Base-by-base conservation (phyloP, 2,888 invertebrate genomes). In the Micoletzkya japonica region DNA sequence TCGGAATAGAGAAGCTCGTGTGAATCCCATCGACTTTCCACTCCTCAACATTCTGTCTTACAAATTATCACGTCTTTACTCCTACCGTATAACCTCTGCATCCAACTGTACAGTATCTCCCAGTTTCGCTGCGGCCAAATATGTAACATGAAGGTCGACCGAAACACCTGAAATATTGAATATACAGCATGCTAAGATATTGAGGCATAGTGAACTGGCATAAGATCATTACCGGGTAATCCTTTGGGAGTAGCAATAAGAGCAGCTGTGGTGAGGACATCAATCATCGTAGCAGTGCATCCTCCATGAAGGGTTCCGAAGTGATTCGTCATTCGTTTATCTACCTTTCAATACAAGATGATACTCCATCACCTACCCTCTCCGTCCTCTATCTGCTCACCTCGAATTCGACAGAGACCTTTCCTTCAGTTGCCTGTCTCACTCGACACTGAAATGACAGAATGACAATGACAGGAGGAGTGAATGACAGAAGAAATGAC, bases 91-190 rank as follows among this genome's bases (percentile, higher is more conserved):
- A 0, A 93, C 92, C 72, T 89, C 89, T 0, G 93, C 92, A 85
- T 92, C 91, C 4, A 95, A 90, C 75, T 91, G 87, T 58, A 95
- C 88, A 60, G 90, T 89, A 76, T 94, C 93, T 1, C 94, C 94
- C 77, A 90, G 89, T 77, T 88, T 89, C 0, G 92, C 93, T 32
- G 91, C 90, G 82, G 90, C 90, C 81, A 93, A 85, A 83, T 91
- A 93, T 92, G 90, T 90, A 2, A 94, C 89, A 87, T 91, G 91
- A 36, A 95, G 87, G 83, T 93, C 91, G 30, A 94, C 90, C 7
- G 92, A 92, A 0, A 93, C 92, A 26, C 93, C 93, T 64, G 91
- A 89, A 20, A 44, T 20, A 20, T 14, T 14, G 14, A 37, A 26
- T 3, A 2, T 60, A 60, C 39, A 24, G 60, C 17, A 17, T 44